phyloP scores from a whole-genome alignment of 64 coral and sea anemone genomes.

The Pachyseris speciosa region DNA sequence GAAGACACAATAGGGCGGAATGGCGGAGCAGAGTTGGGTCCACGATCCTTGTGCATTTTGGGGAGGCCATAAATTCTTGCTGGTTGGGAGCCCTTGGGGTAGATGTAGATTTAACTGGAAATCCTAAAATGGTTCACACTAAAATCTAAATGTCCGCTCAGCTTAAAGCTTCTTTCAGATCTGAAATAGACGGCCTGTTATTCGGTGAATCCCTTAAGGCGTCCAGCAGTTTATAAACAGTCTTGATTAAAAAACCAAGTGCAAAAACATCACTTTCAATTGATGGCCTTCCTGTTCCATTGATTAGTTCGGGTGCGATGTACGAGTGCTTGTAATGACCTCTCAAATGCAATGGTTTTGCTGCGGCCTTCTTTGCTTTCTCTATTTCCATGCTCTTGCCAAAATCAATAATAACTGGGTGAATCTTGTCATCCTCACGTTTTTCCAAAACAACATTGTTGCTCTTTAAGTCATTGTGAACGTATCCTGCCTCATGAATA shows the following conservation, averaged over 20 bases:
- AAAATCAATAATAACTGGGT: not conserved
- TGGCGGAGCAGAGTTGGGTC: too few relatives aligned
- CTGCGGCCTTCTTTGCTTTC: not conserved
- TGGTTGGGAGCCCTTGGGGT: too few relatives aligned
- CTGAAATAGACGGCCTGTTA: not conserved
- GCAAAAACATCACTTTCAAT: constrained; percentile 7
- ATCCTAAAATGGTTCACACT: too few relatives aligned
- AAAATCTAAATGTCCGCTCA: too few relatives aligned
- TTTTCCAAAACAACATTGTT: constrained; percentile 60
- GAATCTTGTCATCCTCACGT: not conserved
- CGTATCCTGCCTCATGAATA: constrained; percentile 6
- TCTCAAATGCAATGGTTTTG: constrained; percentile 14
- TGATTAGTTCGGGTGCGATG: constrained; percentile 32
- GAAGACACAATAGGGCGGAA: too few relatives aligned
- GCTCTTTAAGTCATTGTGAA: constrained; percentile 31
- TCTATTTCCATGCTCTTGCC: not conserved
- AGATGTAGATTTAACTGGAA: too few relatives aligned
- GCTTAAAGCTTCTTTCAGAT: not conserved
- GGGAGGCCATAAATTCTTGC: too few relatives aligned
- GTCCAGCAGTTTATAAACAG: not conserved
- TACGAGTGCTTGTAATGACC: not conserved
- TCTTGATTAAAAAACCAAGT: not conserved
- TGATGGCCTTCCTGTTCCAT: constrained; percentile 26
- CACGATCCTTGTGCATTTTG: too few relatives aligned
- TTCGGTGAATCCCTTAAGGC: not conserved